A percentile compares a stretch with the other conserved stretches of the same genome.
These are phyloP conservation scores for Himantopus leucocephalus DNA, from an alignment of 2,113 vertebrate species.

Conservation along the genomic window DNA sequence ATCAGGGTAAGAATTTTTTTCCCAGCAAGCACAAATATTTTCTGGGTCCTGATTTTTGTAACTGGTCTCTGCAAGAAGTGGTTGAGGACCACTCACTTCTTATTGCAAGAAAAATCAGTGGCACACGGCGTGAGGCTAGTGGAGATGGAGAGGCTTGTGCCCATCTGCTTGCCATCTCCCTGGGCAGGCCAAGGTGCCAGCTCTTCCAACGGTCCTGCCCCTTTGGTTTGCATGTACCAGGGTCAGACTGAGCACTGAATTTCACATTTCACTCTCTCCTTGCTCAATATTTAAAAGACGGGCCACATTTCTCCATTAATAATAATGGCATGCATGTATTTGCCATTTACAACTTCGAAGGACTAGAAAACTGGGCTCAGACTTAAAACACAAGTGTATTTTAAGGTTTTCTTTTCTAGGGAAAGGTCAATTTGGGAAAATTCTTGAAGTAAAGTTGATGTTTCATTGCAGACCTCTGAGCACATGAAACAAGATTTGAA, in stretches of 20 bases:
- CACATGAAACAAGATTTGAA: background rate
- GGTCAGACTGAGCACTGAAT: background rate
- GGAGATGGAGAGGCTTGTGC: fast-evolving
- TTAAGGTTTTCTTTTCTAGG: background rate
- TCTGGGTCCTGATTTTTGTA: background rate
- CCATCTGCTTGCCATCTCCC: fast-evolving
- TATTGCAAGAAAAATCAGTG: background rate
- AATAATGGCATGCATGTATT: background rate
- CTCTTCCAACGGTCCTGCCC: background rate
- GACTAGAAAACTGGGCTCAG: background rate
- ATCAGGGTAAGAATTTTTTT: background rate
- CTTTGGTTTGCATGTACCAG: fast-evolving
- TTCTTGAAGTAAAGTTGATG: background rate
- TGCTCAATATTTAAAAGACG: fast-evolving
- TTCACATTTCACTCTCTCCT: background rate
- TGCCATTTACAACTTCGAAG: background rate
- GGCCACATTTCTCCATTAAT: background rate
- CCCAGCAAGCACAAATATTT: background rate
- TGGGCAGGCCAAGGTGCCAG: fast-evolving
- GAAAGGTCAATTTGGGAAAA: background rate
- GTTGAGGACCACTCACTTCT: background rate
- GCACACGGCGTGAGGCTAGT: background rate
- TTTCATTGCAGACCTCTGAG: background rate
- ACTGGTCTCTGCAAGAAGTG: background rate
- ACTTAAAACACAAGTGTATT: background rate